Evolutionary conservation across 2,888 invertebrate genomes (phyloP).

Genomic region (Penaeus monodon): DNA sequence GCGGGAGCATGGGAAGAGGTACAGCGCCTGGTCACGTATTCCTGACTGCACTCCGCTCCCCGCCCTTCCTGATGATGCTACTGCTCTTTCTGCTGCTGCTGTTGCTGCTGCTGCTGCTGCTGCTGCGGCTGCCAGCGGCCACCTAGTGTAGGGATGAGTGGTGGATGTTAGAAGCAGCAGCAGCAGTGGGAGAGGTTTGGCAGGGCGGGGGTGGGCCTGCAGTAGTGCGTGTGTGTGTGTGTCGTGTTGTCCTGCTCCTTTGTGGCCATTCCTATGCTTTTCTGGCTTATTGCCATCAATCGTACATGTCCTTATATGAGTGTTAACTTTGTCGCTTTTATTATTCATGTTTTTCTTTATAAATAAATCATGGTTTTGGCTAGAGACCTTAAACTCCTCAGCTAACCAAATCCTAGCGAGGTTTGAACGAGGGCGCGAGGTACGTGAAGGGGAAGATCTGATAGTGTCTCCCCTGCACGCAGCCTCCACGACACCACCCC

Average conservation of each 20-base stretch:
- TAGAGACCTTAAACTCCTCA: conserved; percentile 54
- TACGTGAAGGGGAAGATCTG: conserved; percentile 32
- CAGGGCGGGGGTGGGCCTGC: conserved; percentile 42
- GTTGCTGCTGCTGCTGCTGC: conserved; percentile 41
- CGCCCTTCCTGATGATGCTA: conserved; percentile 41
- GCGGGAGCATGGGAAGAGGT: conserved; percentile 93
- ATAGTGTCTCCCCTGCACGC: conserved; percentile 33
- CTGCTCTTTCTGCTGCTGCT: conserved; percentile 50
- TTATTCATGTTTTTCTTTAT: conserved; percentile 49
- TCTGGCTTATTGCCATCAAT: conserved; percentile 51
- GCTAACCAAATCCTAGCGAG: conserved; percentile 51
- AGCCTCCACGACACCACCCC: conserved; percentile 50
- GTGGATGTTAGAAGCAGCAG: conserved; percentile 55
- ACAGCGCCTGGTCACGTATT: conserved; percentile 70
- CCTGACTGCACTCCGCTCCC: conserved; percentile 42
- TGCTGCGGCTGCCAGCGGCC: conserved; percentile 12
- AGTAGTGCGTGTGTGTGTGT: conserved; percentile 64
- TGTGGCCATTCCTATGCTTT: conserved; percentile 60
- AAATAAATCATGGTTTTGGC: conserved; percentile 51
- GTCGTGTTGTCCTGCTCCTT: conserved; percentile 65
- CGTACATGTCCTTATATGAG: conserved; percentile 42
- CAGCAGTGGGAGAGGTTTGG: conserved; percentile 28
- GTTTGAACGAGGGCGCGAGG: conserved; percentile 57
- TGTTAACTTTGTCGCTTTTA: conserved; percentile 53
- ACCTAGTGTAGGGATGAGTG: conserved; percentile 53